Conservation (phyloP, 2,113 vertebrate genomes). For the Crotalus horridus region DNA sequence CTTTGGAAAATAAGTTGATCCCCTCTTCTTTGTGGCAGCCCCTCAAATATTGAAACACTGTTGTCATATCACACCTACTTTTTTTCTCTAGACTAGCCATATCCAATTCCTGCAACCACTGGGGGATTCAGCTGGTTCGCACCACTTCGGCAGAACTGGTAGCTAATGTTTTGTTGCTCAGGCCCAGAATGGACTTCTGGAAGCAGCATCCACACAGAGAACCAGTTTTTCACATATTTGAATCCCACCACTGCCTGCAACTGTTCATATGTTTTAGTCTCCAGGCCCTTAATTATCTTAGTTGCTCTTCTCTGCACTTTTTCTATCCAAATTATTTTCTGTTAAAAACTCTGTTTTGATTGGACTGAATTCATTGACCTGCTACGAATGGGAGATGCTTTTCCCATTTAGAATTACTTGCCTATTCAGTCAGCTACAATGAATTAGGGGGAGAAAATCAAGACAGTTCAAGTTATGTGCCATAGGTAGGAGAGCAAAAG, state of each 20-base stretch:
- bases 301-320: neutral
- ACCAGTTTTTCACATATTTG: no score
- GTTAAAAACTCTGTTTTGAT: neutral
- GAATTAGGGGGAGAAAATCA: neutral
- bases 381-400: neutral
- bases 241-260: no score
- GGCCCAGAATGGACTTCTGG: no score
- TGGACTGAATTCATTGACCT: neutral
- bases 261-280: neutral
- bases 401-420: neutral
- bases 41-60: neutral
- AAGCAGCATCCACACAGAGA: no score
- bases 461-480: neutral
- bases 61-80: neutral
- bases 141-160: no score
- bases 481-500: neutral
- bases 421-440: neutral
- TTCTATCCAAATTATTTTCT: neutral
- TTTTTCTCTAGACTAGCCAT: neutral
- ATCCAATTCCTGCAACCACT: neutral
- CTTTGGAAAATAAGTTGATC: neutral
- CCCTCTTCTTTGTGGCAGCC: neutral
- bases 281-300: neutral
- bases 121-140: no score
- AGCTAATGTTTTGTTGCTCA: no score